These are phyloP conservation scores for Trinectes maculatus DNA, from an alignment of 2,113 vertebrate genomes.

Conservation along the genomic window DNA sequence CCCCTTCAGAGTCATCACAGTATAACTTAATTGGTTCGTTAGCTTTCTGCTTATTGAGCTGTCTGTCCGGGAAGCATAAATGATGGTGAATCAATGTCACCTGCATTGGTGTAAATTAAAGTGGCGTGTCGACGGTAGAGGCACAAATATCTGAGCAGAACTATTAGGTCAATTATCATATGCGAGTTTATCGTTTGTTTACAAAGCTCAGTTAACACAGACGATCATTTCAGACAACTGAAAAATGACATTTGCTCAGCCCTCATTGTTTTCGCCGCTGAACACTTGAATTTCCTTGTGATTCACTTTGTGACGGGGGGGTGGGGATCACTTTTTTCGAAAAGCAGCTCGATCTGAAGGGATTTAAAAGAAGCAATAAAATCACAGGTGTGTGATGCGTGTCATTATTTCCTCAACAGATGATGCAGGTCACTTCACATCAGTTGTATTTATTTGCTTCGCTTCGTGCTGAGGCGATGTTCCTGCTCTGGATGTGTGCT, in stretches of 20 bases:
- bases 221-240: neutral
- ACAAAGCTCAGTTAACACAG: constrained; percentile 1
- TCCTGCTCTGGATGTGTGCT: neutral
- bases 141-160: no score
- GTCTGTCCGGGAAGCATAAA: no score
- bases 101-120: no score
- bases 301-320: constrained; percentile 4
- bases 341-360: neutral
- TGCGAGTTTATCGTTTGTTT: no score
- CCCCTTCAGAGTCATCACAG: no score
- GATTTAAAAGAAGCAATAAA: constrained; percentile 1
- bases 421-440: neutral
- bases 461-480: neutral
- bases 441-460: neutral
- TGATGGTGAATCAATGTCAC: no score
- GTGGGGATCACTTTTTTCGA: constrained; percentile 22
- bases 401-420: neutral
- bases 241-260: constrained; percentile 1
- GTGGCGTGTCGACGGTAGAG: no score
- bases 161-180: no score
- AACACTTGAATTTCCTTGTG: constrained; percentile 5
- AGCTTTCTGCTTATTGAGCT: no score
- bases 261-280: neutral
- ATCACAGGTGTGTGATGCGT: neutral
- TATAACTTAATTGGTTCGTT: no score